Base-by-base conservation (phyloP, 2,113 vertebrate genomes). In the Phalacrocorax pelagicus region DNA sequence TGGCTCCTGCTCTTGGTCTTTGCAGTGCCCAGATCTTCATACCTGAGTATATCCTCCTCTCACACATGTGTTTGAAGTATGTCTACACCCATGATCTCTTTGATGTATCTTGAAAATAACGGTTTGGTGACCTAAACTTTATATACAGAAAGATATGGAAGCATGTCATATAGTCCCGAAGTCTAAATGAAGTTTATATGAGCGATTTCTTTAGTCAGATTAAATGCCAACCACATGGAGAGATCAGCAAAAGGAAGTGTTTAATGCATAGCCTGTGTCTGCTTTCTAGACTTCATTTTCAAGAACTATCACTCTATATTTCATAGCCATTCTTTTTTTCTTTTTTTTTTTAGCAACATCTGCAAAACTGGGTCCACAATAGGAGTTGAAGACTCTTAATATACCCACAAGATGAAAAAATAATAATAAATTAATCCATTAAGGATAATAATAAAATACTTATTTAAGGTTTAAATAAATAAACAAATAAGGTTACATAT, bases 211-310 rank as follows among this genome's bases (percentile, higher is more conserved):
- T 59, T 20, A 47, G 11, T 11, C 18, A 57, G 19, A 78, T 36
- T 36, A 51, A 88, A 52, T 24, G 62, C 7, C 30, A 63, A 51
- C 22, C n/a, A 62, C 0, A 0, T 20, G 12, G 3, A 14, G 20
- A 72, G 5, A 40, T 34, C 24, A 44, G 29, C 8, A 71, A 82
- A 70, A 59, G 4, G 8, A 44, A 27, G 6, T 22, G 5, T 78
- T 88, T 79, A 46, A 66, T 75, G 6, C 16, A 49, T 16, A 69
- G 17, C 4, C 34, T 61, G 3, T 61, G 19, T 10, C 17, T 66
- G 12, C 15, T 66, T 81, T 79, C 26, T 38, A 78, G 12, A n/a
- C 42, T 59, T 72, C 6, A 16, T 57, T 91, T 86, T 65, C 12
- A 34, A 38, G 32, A 71, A 54, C 2, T n/a, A 19, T 38, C 26